phyloP scores from a whole-genome alignment of 1,140 invertebrate genomes.

The Calycopis cecrops region DNA sequence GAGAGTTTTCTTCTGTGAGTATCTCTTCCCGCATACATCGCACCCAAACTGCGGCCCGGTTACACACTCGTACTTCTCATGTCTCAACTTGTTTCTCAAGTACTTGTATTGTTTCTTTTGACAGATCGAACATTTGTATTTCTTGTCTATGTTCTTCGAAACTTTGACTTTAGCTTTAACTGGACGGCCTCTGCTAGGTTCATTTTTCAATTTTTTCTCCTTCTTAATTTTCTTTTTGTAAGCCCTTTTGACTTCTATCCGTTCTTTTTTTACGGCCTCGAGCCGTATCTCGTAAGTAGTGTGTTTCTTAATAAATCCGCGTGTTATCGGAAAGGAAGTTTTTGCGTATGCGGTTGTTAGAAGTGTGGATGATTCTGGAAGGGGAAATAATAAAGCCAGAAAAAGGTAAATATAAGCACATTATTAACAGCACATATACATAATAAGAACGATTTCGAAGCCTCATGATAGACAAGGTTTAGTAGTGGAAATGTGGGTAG shows the following conservation, averaged over 20 bases:
- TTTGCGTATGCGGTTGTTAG: slow-evolving; percentile 50
- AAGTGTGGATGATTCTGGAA: slow-evolving; percentile 54
- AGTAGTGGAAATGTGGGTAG: slow-evolving; percentile 10
- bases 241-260: slow-evolving; percentile 33
- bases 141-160: slow-evolving; percentile 28
- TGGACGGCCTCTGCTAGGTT: slow-evolving; percentile 15
- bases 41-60: slow-evolving; percentile 70
- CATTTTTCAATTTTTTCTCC: slow-evolving; percentile 31
- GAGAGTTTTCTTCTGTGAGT: slow-evolving; percentile 70
- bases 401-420: slow-evolving; percentile 47
- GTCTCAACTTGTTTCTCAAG: slow-evolving; percentile 59
- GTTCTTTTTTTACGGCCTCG: slow-evolving; percentile 18
- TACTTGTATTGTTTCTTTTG: slow-evolving; percentile 65
- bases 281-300: slow-evolving; percentile 22
- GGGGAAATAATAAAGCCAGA: slow-evolving; percentile 60
- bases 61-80: slow-evolving; percentile 70
- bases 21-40: slow-evolving; percentile 57
- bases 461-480: slow-evolving; percentile 10
- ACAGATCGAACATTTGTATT: slow-evolving; percentile 58
- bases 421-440: slow-evolving; percentile 29
- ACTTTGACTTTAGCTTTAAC: slow-evolving; percentile 16
- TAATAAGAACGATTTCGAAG: slow-evolving; percentile 6
- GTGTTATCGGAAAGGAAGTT: slow-evolving; percentile 63
- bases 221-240: slow-evolving; percentile 33
- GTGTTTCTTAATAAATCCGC: slow-evolving; percentile 50